Base-by-base conservation (phyloP, 2,113 vertebrate species). In the Aptenodytes forsteri region DNA sequence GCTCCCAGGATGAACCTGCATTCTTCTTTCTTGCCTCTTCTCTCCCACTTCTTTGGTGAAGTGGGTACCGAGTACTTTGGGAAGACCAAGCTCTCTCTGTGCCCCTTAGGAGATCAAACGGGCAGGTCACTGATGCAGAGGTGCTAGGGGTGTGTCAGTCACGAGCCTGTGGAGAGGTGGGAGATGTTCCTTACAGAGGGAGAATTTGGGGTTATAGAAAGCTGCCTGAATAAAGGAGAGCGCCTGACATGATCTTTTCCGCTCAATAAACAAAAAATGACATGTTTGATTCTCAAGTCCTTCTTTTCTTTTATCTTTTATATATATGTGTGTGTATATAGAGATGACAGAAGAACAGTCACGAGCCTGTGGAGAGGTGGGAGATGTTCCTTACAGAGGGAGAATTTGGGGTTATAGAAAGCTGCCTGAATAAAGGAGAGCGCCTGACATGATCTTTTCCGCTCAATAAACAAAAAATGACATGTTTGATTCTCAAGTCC, bases 261-360 rank as follows among this genome's bases (percentile, higher is more conserved):
- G 40, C 66, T 65, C 40, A 42, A 50, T n/a, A 83, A 83, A 76
- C 40, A 71, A 40, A 58, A 55, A 52, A 44, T 2, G 1, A 21
- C 6, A 9, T 14, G 10, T 25, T 52, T 72, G 49, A 19, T 26
- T 75, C 61, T 36, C 69, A 36, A 58, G 34, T 38, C 56, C 32
- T 71, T 14, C 64, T 38, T 62, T 27, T n/a, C 58, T 77, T 88
- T 46, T 32, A 10, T 13, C 40, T 59, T 71, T 65, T 3, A 4
- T 58, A 15, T 9, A 0, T 3, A 2, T 55, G 11, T 42, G 11
- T 59, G n/a, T n/a, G n/a, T n/a, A n/a, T n/a, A n/a, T n/a, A n/a
- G n/a, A n/a, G n/a, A n/a, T n/a, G n/a, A n/a, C n/a, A n/a, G n/a
- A n/a, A n/a, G n/a, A n/a, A n/a, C 40, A 46, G 40, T 1, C 55